Base-by-base conservation (phyloP, 2,113 vertebrate species). In the Laticauda laticaudata region DNA sequence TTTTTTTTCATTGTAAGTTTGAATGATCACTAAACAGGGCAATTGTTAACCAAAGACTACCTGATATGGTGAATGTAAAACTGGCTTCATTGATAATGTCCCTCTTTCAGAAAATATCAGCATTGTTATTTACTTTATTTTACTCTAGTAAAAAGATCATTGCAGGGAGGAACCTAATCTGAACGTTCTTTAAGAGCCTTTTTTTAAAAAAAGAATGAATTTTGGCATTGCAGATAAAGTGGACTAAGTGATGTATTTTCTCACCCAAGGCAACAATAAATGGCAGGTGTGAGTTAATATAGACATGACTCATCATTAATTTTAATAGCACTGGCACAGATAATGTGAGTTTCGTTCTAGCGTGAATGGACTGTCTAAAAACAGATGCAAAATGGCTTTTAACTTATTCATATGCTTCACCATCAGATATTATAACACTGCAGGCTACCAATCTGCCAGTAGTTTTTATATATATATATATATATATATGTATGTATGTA, bases 331-430 rank as follows among this genome's bases (percentile, higher is more conserved):
- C 53, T 92, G 88, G 91, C 59, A 90, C 21, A 94, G 61, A 90
- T 87, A 92, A 94, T 86, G 87, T 88, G 4, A 56, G 86, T 90
- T 92, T 90, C 69, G 92, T 92, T 93, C 85, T 90, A 92, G 54
- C 88, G 21, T 85, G 45, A 90, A 90, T 48, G 43, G 48, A 26
- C 21, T 92, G 88, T 87, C 87, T 93, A 55, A 93, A 92, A 90
- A 90, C 21, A 88, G 91, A 92, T 91, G 59, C 59, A 93, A 88
- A 90, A 87, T 64, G 75, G 53, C 90, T 94, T 94, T 90, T 75
- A 93, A 56, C 48, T 39, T 64, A 87, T 86, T 48, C 18, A 21
- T 55, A 26, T 87, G 81, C 29, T 64, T 93, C 92, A 29, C 75
- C 21, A 29, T 93, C 53, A 53, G 15, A 93, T 59, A 89, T 86